phyloP scores from a whole-genome alignment of 2,113 vertebrate species.

The Colossoma macropomum region DNA sequence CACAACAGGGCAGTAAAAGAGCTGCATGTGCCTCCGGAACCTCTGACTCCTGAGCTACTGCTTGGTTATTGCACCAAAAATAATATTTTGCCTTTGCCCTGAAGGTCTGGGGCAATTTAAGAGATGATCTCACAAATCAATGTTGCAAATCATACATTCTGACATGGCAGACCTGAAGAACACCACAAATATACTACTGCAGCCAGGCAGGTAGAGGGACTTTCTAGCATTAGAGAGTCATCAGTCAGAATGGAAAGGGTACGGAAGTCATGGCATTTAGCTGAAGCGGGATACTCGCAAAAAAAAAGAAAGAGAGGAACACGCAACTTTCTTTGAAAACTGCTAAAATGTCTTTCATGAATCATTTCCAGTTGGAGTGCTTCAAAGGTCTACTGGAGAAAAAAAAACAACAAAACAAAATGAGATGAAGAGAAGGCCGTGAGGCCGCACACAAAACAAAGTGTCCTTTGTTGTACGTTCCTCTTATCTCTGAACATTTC shows the following conservation, averaged over 20 bases:
- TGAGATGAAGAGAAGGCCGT: background rate
- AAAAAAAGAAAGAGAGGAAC: background rate
- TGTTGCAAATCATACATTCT: background rate
- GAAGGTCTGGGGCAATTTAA: background rate
- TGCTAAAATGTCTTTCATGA: background rate
- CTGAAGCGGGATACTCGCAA: background rate
- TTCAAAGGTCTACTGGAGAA: background rate
- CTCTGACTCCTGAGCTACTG: no score
- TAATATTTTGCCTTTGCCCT: background rate
- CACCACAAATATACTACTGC: background rate
- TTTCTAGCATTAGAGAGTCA: background rate
- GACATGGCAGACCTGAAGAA: background rate
- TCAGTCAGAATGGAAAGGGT: background rate
- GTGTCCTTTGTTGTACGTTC: background rate
- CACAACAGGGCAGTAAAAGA: no score
- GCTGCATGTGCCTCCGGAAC: no score
- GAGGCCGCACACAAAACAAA: background rate
- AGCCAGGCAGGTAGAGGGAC: background rate
- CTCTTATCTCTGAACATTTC: background rate
- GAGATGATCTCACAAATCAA: background rate
- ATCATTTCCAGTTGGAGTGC: background rate
- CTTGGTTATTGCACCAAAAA: no score
- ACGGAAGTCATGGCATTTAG: background rate
- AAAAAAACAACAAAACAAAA: background rate
- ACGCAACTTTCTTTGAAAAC: background rate